Conservation (phyloP, 2,888 invertebrate genomes). For the Mylabris sibirica region DNA sequence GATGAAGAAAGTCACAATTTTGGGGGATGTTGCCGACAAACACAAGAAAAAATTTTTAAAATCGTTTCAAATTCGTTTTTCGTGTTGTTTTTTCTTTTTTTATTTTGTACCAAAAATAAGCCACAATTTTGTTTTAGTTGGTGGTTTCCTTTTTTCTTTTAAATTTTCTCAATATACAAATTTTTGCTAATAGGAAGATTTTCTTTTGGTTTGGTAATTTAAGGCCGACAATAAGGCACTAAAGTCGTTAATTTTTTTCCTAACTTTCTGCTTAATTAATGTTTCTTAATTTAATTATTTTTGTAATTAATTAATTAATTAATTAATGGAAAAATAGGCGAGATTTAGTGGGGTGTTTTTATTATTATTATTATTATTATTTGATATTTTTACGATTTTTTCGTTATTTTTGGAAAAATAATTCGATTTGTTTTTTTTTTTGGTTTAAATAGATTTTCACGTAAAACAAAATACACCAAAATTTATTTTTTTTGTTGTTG, state of each 20-base stretch:
- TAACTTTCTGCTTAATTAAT: conserved; percentile 17
- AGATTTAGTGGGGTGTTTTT: background rate
- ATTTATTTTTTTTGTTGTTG: conserved; percentile 25
- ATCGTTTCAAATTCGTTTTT: background rate
- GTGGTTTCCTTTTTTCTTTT: conserved; percentile 48
- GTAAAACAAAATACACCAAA: conserved; percentile 46
- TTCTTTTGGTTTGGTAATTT: conserved; percentile 49
- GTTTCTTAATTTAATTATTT: conserved; percentile 37
- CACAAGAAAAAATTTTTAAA: no score
- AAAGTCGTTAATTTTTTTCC: conserved; percentile 49
- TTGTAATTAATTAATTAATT: conserved; percentile 35
- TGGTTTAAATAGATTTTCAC: background rate
- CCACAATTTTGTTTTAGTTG: conserved; percentile 51
- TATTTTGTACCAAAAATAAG: conserved; percentile 55
- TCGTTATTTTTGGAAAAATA: conserved; percentile 31
- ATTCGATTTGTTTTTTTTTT: background rate
- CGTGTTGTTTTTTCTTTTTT: conserved; percentile 39
- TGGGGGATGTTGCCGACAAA: background rate
- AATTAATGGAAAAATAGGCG: conserved; percentile 37
- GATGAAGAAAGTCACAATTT: conserved; percentile 31
- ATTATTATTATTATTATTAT: no score
- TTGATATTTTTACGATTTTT: background rate
- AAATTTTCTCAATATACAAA: conserved; percentile 57
- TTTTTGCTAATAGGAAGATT: conserved; percentile 56
- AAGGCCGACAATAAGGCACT: conserved; percentile 63